Evolutionary conservation across 2,113 vertebrate species (phyloP), one percentile per base, ranked within the genome.

Genomic region (Coryphaenoides rupestris): DNA sequence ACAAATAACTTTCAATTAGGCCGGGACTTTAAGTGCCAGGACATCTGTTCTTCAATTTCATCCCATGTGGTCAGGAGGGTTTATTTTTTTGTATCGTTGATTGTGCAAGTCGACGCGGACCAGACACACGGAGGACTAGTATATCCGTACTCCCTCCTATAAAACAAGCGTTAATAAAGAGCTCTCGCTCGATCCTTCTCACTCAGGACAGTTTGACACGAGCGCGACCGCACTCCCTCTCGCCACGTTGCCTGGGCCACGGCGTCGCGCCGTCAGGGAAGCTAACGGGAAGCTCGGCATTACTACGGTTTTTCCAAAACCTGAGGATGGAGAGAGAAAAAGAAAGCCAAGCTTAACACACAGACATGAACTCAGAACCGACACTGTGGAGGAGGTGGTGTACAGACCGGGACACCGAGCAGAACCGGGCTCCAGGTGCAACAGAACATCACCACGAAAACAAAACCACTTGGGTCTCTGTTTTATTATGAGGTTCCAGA

Each of bases 401-500:
- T 45, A 50, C 58, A 60, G 28, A 72, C n/a, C 67, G 45, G 13
- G 33, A 46, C 17, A 55, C 33, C 33, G 28, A 40, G 62, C 12
- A 4, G 21, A n/a, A 17, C 21, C 10, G 6, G 3, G 19, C 16
- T n/a, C n/a, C 56, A 65, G 54, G 7, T 67, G 47, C 23, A 67
- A 68, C 22, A 72, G 63, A 52, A 69, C 12, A 66, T 15, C 59
- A 58, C 64, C 52, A 68, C 68, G 24, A 62, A 1, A 50, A 16
- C 55, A 54, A n/a, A n/a, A 52, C 3, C 13, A 15, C 60, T 63
- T 78, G 80, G 83, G 75, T 89, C 77, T 89, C 73, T 85, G 88
- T 86, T 74, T 75, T 98, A n/a, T 99, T 99, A 99, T 98, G 98
- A 92, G 90, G 88, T 88, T 90, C 82, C 82, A 77, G 81, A 88